Conservation (phyloP, 2,113 vertebrate species). For the Cyanistes caeruleus region DNA sequence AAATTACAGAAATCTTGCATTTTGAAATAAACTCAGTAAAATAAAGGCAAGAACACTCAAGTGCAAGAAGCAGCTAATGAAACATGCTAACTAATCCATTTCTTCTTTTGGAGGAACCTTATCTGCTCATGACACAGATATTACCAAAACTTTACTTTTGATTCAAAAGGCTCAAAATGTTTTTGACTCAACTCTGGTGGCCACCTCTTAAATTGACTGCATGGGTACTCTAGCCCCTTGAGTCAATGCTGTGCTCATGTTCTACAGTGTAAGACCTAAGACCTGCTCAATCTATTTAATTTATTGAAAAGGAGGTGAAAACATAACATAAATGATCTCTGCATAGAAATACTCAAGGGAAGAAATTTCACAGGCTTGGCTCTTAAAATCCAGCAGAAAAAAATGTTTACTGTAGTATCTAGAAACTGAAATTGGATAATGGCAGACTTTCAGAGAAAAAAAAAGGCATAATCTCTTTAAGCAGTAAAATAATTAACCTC, state of each 20-base stretch:
- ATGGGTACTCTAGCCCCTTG: neutral
- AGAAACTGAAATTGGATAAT: neutral
- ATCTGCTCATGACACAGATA: neutral
- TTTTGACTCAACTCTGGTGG: neutral
- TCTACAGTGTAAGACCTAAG: neutral
- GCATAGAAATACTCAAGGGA: neutral
- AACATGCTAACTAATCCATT: neutral
- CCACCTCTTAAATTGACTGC: neutral
- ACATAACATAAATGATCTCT: neutral
- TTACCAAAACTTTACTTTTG: neutral
- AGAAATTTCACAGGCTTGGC: neutral
- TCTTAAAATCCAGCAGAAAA: neutral
- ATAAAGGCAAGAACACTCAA: neutral
- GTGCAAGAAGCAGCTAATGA: neutral
- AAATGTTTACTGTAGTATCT: neutral
- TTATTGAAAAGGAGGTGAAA: conserved; percentile 12
- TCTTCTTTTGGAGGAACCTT: neutral
- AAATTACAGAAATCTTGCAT: conserved; percentile 30
- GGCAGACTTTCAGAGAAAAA: neutral
- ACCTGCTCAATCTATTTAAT: neutral
- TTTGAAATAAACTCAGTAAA: conserved; percentile 24
- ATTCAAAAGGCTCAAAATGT: neutral
- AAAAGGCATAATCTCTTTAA: neutral
- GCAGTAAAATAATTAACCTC: conserved; percentile 8
- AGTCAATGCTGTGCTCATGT: neutral